A percentile compares a stretch with the other conserved stretches of the same genome.
These are phyloP conservation scores for Gadus chalcogrammus DNA, from an alignment of 2,113 vertebrate species.

Conservation along the genomic window DNA sequence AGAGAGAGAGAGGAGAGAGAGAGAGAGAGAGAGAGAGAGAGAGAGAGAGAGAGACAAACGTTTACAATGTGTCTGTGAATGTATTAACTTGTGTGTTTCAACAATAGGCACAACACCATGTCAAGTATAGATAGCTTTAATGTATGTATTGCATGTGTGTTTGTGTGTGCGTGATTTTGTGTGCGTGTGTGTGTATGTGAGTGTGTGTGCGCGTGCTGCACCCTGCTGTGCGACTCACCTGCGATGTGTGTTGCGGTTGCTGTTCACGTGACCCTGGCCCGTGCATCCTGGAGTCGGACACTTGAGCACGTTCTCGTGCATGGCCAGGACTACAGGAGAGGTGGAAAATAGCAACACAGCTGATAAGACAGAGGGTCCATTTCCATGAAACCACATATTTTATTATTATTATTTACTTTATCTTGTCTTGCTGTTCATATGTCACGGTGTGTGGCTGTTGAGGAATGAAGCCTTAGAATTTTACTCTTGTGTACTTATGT, in stretches of 20 bases:
- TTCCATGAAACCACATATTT: no score
- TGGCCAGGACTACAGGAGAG: slow-evolving; percentile 85
- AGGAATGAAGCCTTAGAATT: no score
- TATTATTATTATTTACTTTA: no score
- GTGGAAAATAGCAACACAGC: slow-evolving; percentile 14
- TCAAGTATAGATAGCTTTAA: neutral
- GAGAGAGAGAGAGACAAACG: no score
- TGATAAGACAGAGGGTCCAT: slow-evolving; percentile 2
- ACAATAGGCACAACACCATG: neutral
- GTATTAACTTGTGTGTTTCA: neutral
- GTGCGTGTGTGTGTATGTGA: neutral
- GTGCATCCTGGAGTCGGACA: slow-evolving; percentile 98
- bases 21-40: no score
- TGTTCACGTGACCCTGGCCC: slow-evolving; percentile 98
- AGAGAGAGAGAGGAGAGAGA: neutral
- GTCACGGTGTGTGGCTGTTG: neutral
- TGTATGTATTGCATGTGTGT: neutral
- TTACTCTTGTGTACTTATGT: no score
- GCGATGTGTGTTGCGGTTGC: slow-evolving; percentile 98
- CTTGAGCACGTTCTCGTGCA: slow-evolving; percentile 99
- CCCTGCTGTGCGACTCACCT: slow-evolving; percentile 70
- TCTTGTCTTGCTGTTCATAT: no score
- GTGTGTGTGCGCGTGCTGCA: neutral
- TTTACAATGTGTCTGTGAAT: neutral
- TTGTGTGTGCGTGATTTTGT: neutral